phyloP scores from a whole-genome alignment of 2,113 vertebrate species.

The Caloenas nicobarica region DNA sequence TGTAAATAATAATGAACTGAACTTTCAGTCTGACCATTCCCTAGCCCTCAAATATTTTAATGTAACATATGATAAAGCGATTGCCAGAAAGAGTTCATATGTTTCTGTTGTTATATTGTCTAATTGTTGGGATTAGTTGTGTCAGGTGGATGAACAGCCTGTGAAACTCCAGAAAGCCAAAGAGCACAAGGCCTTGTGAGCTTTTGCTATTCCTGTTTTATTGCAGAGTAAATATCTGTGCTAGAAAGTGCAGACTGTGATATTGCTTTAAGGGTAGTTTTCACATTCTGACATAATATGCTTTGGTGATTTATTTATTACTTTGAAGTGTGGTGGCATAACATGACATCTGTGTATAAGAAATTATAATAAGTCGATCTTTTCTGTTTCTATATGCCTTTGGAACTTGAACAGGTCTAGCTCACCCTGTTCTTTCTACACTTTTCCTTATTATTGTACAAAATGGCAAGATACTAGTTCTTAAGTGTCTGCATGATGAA shows the following conservation, averaged over 20 bases:
- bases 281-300: background rate
- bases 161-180: background rate
- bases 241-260: background rate
- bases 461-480: background rate
- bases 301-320: background rate
- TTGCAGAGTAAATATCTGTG: background rate
- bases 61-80: constrained; percentile 16
- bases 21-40: background rate
- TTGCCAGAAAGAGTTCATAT: constrained; percentile 26
- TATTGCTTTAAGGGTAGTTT: background rate
- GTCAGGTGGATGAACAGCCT: constrained; percentile 46
- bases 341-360: background rate
- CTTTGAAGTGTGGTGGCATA: background rate
- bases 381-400: background rate
- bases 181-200: background rate
- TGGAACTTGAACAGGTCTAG: background rate
- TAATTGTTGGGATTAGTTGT: constrained; percentile 16
- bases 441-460: background rate
- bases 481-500: background rate
- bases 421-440: background rate
- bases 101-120: background rate
- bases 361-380: background rate
- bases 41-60: background rate
- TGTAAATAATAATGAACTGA: constrained; percentile 46
- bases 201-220: background rate